Evolutionary conservation across 1,140 invertebrate genomes (phyloP).

Genomic region (Drosophila athabasca): DNA sequence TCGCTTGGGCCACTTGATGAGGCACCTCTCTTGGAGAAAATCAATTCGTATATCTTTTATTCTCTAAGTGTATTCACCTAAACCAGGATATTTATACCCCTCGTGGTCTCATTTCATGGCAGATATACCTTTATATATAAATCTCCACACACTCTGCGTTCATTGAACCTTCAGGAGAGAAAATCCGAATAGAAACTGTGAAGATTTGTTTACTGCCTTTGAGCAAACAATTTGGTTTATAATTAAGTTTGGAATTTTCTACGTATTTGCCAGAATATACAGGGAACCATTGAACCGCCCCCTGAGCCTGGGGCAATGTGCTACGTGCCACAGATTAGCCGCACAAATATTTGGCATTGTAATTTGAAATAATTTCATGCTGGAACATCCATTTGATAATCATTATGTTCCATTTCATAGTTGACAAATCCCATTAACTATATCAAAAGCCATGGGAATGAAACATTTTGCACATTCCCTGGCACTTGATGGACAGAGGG

Average conservation of each 20-base stretch:
- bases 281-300: too few relatives aligned
- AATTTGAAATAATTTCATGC: slow-evolving; percentile 48
- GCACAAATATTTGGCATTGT: slow-evolving; percentile 42
- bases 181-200: background rate
- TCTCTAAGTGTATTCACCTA: too few relatives aligned
- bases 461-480: slow-evolving; percentile 35
- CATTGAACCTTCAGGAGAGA: slow-evolving; percentile 54
- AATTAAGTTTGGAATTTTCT: slow-evolving; percentile 45
- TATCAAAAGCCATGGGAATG: slow-evolving; percentile 27
- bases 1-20: too few relatives aligned
- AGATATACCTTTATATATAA: too few relatives aligned
- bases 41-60: too few relatives aligned
- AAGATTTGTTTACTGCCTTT: slow-evolving; percentile 39
- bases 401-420: too few relatives aligned
- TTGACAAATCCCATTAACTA: background rate
- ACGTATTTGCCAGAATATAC: slow-evolving; percentile 26
- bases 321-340: slow-evolving; percentile 21
- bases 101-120: too few relatives aligned
- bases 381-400: slow-evolving; percentile 21
- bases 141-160: slow-evolving; percentile 48
- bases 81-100: too few relatives aligned
- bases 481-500: background rate
- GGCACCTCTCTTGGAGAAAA: too few relatives aligned
- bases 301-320: slow-evolving; percentile 9
- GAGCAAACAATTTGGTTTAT: slow-evolving; percentile 50